phyloP scores from a whole-genome alignment of 2,797 vertebrate genomes.

The Uromys caudimaculatus region DNA sequence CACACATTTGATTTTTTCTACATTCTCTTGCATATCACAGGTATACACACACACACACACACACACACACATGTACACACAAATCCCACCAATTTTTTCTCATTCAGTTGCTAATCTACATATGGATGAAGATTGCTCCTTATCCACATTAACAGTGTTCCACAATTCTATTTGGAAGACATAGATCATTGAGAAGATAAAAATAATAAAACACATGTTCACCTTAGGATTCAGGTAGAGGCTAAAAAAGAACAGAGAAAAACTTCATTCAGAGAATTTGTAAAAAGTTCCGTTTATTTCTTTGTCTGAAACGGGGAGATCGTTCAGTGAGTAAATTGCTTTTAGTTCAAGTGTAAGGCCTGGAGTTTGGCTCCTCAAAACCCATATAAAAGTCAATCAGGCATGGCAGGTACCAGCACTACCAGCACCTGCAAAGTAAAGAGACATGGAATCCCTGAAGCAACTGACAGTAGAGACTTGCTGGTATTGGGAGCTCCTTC shows the following conservation, averaged over 20 bases:
- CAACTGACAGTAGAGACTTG: background rate
- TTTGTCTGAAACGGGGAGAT: background rate
- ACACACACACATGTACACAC: background rate
- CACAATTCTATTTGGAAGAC: background rate
- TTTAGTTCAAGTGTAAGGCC: background rate
- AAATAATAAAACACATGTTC: constrained; percentile 45
- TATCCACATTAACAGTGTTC: background rate
- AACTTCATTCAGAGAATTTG: constrained; percentile 1
- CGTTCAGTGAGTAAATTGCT: background rate
- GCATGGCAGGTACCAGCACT: background rate
- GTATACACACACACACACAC: background rate
- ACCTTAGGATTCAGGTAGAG: background rate
- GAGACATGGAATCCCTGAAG: background rate
- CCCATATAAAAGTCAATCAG: background rate
- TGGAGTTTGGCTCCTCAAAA: background rate
- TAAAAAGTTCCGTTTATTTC: constrained; percentile 17
- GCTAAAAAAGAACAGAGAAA: background rate
- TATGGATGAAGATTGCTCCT: background rate
- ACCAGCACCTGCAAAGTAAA: background rate
- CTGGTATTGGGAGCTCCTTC: background rate
- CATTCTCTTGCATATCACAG: background rate
- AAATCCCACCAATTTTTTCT: background rate
- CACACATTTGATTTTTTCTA: background rate
- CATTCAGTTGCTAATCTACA: background rate
- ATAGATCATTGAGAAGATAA: background rate